A percentile compares a stretch with the other conserved stretches of the same genome.
phyloP scores from a whole-genome alignment of 2,113 vertebrate genomes.

The Paralichthys olivaceus region DNA sequence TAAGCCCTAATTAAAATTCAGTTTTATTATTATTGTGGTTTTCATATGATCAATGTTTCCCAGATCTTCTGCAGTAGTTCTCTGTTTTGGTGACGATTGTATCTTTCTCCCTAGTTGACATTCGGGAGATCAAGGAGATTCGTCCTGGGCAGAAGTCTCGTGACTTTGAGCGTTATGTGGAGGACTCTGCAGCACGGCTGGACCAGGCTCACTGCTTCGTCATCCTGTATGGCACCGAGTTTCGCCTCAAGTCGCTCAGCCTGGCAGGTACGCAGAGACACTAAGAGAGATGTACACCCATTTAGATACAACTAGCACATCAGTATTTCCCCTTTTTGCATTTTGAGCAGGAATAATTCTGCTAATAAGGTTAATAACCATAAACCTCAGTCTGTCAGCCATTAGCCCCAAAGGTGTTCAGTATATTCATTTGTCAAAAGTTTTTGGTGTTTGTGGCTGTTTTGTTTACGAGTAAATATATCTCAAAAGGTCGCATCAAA shows the following conservation, averaged over 20 bases:
- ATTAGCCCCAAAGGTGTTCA: not conserved
- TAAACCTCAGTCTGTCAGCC: not conserved
- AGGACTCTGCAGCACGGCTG: conserved; percentile 87
- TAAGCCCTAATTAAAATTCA: too few relatives aligned
- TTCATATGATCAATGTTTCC: not conserved
- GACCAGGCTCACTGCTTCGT: conserved; percentile 95
- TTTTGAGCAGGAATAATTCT: too few relatives aligned
- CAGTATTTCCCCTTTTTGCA: not conserved
- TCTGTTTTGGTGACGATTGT: conserved; percentile 18
- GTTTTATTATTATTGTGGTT: not conserved
- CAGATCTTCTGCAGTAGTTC: not conserved
- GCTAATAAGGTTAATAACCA: too few relatives aligned
- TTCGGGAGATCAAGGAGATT: conserved; percentile 98
- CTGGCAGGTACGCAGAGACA: conserved; percentile 86
- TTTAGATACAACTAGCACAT: not conserved
- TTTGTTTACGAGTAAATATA: not conserved
- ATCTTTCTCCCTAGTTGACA: conserved; percentile 86
- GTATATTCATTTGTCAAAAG: not conserved
- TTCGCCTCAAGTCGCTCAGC: conserved; percentile 96
- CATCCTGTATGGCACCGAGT: conserved; percentile 95
- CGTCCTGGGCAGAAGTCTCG: conserved; percentile 92
- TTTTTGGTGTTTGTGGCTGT: not conserved
- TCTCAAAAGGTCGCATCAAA: too few relatives aligned
- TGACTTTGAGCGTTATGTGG: conserved; percentile 96
- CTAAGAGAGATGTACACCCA: not conserved